phyloP scores from a whole-genome alignment of 2,888 invertebrate species.

The Cantharis flavilabris region DNA sequence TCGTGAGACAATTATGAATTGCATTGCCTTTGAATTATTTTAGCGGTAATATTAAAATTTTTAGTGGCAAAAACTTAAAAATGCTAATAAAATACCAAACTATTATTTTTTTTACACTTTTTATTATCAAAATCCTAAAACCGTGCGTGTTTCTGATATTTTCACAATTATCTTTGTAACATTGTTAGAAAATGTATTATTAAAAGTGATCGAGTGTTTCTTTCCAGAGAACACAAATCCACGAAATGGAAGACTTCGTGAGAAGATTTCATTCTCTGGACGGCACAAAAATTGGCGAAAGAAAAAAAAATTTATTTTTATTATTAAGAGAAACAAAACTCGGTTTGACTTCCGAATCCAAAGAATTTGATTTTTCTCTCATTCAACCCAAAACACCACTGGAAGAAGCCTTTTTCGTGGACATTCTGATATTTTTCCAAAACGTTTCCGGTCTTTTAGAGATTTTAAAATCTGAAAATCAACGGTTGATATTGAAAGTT shows the following conservation, averaged over 20 bases:
- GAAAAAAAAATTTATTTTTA: neutral
- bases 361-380: slow-evolving; percentile 3
- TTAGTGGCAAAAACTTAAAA: too few species aligned
- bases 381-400: slow-evolving; percentile 2
- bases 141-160: too few species aligned
- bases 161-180: too few species aligned
- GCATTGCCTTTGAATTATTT: too few species aligned
- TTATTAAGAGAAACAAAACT: neutral
- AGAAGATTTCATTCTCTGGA: neutral
- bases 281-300: neutral
- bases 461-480: slow-evolving; percentile 14
- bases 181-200: neutral
- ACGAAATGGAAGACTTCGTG: slow-evolving; percentile 9
- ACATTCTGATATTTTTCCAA: slow-evolving; percentile 16
- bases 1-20: too few species aligned
- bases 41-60: too few species aligned
- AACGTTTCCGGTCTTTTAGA: slow-evolving; percentile 7
- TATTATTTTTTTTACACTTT: too few species aligned
- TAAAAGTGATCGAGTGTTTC: neutral
- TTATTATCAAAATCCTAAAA: too few species aligned
- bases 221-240: slow-evolving; percentile 5
- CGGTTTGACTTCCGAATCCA: neutral
- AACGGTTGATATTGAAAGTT: slow-evolving; percentile 6
- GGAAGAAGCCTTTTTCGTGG: slow-evolving; percentile 22
- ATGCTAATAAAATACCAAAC: too few species aligned